Percentiles rank a stretch among this genome's conserved stretches.
Evolutionary conservation across 2,113 vertebrate genomes (phyloP).

Genomic region (Ranitomeya imitator): DNA sequence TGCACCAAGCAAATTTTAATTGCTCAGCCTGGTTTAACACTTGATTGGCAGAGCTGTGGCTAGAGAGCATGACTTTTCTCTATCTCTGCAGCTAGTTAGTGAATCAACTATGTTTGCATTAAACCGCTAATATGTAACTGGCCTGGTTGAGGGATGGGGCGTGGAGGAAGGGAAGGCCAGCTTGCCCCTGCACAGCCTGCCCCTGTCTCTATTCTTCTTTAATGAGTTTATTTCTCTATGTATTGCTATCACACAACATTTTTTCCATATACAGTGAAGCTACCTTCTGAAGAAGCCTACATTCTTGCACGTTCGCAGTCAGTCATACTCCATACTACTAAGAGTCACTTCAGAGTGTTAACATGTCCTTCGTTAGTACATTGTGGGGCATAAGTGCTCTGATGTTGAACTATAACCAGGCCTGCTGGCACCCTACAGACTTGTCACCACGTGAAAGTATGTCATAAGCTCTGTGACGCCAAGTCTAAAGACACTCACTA

Average conservation of each 20-base stretch:
- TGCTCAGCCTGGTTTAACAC: too few relatives aligned
- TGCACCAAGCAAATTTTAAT: too few relatives aligned
- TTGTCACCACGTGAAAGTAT: conserved; percentile 39
- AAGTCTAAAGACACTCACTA: conserved; percentile 20
- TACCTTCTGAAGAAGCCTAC: background rate
- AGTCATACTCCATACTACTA: background rate
- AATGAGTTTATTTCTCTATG: background rate
- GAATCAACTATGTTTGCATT: too few relatives aligned
- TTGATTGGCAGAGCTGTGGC: too few relatives aligned
- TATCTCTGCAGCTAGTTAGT: too few relatives aligned
- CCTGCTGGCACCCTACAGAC: conserved; percentile 48
- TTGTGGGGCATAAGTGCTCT: conserved; percentile 35
- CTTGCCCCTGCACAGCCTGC: too few relatives aligned
- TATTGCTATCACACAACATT: background rate
- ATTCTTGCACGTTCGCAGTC: conserved; percentile 37
- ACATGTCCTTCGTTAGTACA: conserved; percentile 51
- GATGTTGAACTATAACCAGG: conserved; percentile 54
- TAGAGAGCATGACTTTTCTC: too few relatives aligned
- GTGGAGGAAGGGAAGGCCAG: too few relatives aligned
- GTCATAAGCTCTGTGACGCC: conserved; percentile 28
- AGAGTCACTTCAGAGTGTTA: conserved; percentile 32
- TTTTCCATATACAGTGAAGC: background rate
- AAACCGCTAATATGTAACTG: too few relatives aligned
- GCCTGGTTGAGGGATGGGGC: too few relatives aligned
- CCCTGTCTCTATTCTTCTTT: too few relatives aligned